Percentiles rank a stretch among this genome's conserved stretches.
Evolutionary conservation across 2,797 vertebrate species (phyloP).

Genomic region (Lacerta viridis): DNA sequence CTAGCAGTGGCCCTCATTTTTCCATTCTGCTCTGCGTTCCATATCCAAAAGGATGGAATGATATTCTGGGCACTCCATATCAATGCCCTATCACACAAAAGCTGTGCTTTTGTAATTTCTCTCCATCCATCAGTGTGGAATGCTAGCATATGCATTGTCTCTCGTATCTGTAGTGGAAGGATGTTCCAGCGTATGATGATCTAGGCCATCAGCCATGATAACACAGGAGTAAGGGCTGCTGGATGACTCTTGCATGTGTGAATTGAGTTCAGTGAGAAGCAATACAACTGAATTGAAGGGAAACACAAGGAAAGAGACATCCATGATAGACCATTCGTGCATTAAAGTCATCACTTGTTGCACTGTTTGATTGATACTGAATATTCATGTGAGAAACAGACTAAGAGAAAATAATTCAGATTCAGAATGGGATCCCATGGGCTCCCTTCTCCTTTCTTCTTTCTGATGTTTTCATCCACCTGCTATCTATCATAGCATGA

Average conservation of each 20-base stretch:
- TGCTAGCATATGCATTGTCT: background rate
- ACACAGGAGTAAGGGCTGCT: background rate
- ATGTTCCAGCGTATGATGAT: background rate
- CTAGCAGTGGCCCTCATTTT: background rate
- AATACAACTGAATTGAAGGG: background rate
- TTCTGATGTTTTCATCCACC: slow-evolving; percentile 22
- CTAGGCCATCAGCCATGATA: background rate
- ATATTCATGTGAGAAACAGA: background rate
- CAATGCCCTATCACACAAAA: background rate
- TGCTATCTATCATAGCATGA: background rate
- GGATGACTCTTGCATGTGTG: background rate
- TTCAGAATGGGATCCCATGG: slow-evolving; percentile 5
- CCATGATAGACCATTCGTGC: no score
- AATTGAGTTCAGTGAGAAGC: background rate
- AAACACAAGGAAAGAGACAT: background rate
- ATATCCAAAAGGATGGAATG: background rate
- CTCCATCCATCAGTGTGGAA: background rate
- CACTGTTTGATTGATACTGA: background rate
- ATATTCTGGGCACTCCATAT: background rate
- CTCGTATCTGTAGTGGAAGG: background rate
- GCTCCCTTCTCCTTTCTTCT: background rate
- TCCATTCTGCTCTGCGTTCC: background rate
- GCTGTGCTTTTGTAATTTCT: background rate
- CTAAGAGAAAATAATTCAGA: background rate
- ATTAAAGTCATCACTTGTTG: background rate